Evolutionary conservation across 2,888 invertebrate genomes (phyloP).

Genomic region (Uropetala carovei): DNA sequence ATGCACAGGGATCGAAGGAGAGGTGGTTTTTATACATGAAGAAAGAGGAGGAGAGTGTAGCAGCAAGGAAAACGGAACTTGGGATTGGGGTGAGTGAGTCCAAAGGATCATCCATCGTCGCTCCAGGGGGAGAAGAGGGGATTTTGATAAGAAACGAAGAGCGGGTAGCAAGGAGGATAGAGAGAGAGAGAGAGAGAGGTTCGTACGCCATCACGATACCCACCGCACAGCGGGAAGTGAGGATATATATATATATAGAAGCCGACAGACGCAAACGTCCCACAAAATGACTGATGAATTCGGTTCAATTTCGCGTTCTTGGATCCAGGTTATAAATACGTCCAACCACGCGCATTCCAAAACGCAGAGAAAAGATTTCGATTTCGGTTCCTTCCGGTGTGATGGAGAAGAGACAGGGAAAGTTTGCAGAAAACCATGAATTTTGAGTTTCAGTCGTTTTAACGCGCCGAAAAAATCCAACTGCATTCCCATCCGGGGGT

Average conservation of each 20-base stretch:
- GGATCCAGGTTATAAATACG: background rate
- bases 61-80: background rate
- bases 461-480: background rate
- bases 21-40: too few relatives aligned
- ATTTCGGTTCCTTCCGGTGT: background rate
- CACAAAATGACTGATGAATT: background rate
- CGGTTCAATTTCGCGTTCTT: background rate
- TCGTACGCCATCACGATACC: background rate
- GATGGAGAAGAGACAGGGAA: background rate
- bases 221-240: background rate
- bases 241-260: background rate
- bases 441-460: background rate
- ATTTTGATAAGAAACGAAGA: constrained; percentile 8
- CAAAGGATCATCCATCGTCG: background rate
- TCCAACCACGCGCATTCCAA: constrained; percentile 9
- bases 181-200: too few relatives aligned
- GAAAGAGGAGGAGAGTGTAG: too few relatives aligned
- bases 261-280: background rate
- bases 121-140: background rate
- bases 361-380: background rate
- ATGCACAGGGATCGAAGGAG: too few relatives aligned
- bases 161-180: background rate
- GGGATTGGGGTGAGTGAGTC: background rate
- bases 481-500: background rate
- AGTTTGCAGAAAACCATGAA: background rate